These are phyloP conservation scores for Linyphia triangularis DNA, from an alignment of 2,888 invertebrate species.

Conservation along the genomic window DNA sequence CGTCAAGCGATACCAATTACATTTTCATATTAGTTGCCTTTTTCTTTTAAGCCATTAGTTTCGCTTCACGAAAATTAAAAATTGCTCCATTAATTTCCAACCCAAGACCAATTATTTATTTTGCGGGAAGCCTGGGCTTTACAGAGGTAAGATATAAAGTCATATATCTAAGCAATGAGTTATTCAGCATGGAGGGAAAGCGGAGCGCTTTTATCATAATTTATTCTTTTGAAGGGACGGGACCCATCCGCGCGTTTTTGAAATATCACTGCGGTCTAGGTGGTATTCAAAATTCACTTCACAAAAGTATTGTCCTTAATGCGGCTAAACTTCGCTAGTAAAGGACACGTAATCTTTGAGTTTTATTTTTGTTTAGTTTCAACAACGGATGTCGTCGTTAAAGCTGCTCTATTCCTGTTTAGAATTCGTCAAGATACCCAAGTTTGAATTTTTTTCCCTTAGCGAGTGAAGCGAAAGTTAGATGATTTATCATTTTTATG, in stretches of 20 bases:
- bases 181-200: constrained; percentile 3
- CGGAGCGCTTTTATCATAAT: constrained; percentile 59
- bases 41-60: constrained; percentile 62
- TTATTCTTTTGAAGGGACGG: constrained; percentile 54
- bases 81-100: constrained; percentile 62
- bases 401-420: constrained; percentile 46
- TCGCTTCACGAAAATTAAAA: constrained; percentile 61
- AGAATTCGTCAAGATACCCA: constrained; percentile 15
- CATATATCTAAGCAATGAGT: constrained; percentile 45
- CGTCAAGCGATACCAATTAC: constrained; percentile 60
- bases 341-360: constrained; percentile 46
- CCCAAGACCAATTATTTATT: constrained; percentile 58
- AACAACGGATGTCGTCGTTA: constrained; percentile 27
- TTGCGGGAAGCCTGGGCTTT: constrained; percentile 9
- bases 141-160: constrained; percentile 42
- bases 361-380: constrained; percentile 7
- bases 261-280: constrained; percentile 27
- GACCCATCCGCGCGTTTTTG: constrained; percentile 15
- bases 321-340: constrained; percentile 23
- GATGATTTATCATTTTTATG: constrained; percentile 57
- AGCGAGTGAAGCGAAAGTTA: constrained; percentile 37
- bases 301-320: constrained; percentile 40
- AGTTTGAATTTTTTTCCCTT: not conserved
- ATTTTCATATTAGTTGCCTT: constrained; percentile 59
- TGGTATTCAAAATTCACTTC: constrained; percentile 8